Evolutionary conservation across 1,140 invertebrate genomes (phyloP), one percentile per base, ranked within the genome.

Genomic region (Drosophila arizonae): DNA sequence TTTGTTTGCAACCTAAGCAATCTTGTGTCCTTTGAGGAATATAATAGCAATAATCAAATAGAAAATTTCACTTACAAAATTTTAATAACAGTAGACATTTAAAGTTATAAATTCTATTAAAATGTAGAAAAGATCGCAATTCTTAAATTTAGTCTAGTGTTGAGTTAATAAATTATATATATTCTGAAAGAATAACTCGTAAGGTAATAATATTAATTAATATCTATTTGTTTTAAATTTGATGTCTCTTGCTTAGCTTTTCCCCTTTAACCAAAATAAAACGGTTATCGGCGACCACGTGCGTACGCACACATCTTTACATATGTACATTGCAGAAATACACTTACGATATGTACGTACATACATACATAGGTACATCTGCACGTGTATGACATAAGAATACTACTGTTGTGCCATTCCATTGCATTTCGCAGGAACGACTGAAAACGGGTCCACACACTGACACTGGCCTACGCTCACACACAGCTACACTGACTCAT

Each of bases 401-500:
- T 39, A 76, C 58, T 67, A 68, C 74, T 65, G 58, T 73, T 74
- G 76, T 79, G 5, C 50, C 72, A 62, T 41, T 79, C 68, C 81
- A 73, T 52, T 73, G 52, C 72, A 72, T 81, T 86, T 54, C 81
- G 13, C n/a, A 36, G 84, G 73, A 88, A 88, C 65, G 67, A 26
- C 46, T 71, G 79, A 41, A 9, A 63, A 66, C 61, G 54, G 66
- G 26, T 56, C 43, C 4, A 21, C 26, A 43, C 62, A 52, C 48
- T 45, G 48, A 52, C 46, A 75, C 41, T 46, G n/a, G 36, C 36
- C 10, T 39, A 9, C 33, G 56, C 45, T 13, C 45, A 64, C 15
- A 51, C 63, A 56, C 39, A 66, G 28, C 1, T 43, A 54, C 11
- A 54, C 21, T 4, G 43, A 11, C 28, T 43, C 45, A 64, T 24